Base-by-base conservation (phyloP, 2,888 invertebrate genomes). In the Oxycera nigricornis region DNA sequence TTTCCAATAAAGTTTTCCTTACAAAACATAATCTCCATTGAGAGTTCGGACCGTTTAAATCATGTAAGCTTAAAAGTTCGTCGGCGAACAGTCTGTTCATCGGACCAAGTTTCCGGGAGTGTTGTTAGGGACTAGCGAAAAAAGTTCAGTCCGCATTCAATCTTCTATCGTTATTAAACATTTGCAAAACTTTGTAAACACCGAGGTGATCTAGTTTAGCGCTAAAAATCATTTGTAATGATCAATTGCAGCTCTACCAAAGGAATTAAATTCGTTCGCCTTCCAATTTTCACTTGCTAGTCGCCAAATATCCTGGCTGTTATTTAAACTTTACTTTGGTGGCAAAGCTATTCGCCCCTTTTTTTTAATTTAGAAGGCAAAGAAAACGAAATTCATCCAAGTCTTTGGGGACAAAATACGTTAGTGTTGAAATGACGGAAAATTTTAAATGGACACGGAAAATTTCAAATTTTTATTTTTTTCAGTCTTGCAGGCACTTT, bases 131-230 rank as follows among this genome's bases (percentile, higher is more conserved):
- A 61, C 7, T 14, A 2, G 65, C 6, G 24, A 70, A 70, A 70
- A 70, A 70, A 70, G 55, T 70, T 70, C 70, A 70, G 55, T 70
- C 70, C 70, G 22, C 22, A 70, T 52, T 70, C 70, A 70, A 70
- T 70, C 55, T 70, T 55, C 55, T 55, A 26, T 70, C 70, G 70
- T 70, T 52, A 70, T 70, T 70, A 70, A 70, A 70, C 52, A 55
- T 65, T 70, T 31, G 30, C 20, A 52, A 70, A 70, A 70, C 70
- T 70, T 70, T 55, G 55, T 70, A 70, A 70, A 55, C 52, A 35
- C 35, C 70, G 55, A 52, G 70, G 55, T 70, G 70, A 70, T 70
- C 52, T 70, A 70, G 70, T 70, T 70, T 55, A 70, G 26, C 52
- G 70, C 24, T 55, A 17, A 55, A 46, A 70, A 70, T 70, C 70